Base-by-base conservation (phyloP, 2,113 vertebrate species). In the Hypomesus transpacificus region DNA sequence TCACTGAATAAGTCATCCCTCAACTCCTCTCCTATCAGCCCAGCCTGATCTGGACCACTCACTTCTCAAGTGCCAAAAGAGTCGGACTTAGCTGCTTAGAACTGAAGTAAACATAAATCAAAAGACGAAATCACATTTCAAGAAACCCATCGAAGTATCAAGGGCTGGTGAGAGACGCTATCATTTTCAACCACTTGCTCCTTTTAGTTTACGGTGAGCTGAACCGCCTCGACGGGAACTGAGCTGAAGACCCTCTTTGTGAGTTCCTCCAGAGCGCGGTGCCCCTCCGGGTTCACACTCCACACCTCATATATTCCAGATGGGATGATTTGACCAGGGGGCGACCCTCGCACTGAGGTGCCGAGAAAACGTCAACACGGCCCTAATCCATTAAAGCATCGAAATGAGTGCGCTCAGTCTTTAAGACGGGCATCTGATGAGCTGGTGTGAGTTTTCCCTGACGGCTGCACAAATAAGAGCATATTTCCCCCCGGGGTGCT, bases 271-370 rank as follows among this genome's bases (percentile, higher is more conserved):
- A 63, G 84, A 57, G 84, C 13, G 9, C 9, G 7, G 7, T 13
- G 7, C 4, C 31, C 54, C 79, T 73, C 75, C 78, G 60, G 74
- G 69, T 64, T 73, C 79, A 83, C 76, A 76, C 83, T 77, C 63
- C 63, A 64, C 73, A 53, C 76, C 85, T 87, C 82, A 85, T 88
- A 51, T 63, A 77, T 84, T 86, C 90, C 90, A 92, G 87, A 91
- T 91, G 90, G 84, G 84, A 71, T 71, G 18, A 21, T 77, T 72
- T 80, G 80, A 82, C 85, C 83, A 71, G 60, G 77, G 78, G 75
- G 13, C 26, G 80, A 88, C 87, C 85, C 82, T 90, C 78, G 26
- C 89, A 80, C 75, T 14, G 28, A 80, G 85, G 87, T 85, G 88
- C 78, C 74, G 80, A 85, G 85, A 87, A 86, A 89, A 85, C 71